Conservation (phyloP, 1,140 invertebrate genomes). For the Drosophila mayri region DNA sequence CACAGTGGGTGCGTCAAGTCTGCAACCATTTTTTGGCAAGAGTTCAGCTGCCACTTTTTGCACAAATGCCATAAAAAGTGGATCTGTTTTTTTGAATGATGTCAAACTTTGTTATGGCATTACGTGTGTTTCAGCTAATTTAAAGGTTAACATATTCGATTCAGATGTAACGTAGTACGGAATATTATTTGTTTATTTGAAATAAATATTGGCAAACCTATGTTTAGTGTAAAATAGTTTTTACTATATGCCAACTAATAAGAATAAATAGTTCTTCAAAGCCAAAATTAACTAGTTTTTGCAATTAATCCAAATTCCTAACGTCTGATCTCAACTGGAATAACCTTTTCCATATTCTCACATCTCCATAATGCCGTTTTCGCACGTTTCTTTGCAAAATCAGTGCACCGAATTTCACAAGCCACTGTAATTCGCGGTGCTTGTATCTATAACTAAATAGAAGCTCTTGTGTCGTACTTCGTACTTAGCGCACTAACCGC, state of each 20-base stretch:
- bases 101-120: constrained; percentile 2
- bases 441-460: constrained; percentile 73
- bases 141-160: neutral
- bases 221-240: neutral
- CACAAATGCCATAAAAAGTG: neutral
- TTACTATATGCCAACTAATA: neutral
- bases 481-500: constrained; percentile 70
- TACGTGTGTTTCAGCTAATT: neutral
- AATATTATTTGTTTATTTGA: too few relatives aligned
- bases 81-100: neutral
- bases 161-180: neutral
- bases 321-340: neutral
- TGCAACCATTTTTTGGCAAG: constrained; percentile 17
- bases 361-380: constrained; percentile 15
- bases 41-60: neutral
- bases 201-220: too few relatives aligned
- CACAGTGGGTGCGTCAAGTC: constrained; percentile 38
- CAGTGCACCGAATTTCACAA: constrained; percentile 38
- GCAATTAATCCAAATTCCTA: neutral
- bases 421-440: constrained; percentile 39
- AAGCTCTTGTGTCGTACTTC: constrained; percentile 68
- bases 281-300: neutral
- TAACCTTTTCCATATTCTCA: constrained; percentile 15
- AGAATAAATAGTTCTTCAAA: neutral
- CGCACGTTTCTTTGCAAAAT: constrained; percentile 29